These are phyloP conservation scores for Drosophila incognita DNA, from an alignment of 2,888 invertebrate species.

Conservation along the genomic window DNA sequence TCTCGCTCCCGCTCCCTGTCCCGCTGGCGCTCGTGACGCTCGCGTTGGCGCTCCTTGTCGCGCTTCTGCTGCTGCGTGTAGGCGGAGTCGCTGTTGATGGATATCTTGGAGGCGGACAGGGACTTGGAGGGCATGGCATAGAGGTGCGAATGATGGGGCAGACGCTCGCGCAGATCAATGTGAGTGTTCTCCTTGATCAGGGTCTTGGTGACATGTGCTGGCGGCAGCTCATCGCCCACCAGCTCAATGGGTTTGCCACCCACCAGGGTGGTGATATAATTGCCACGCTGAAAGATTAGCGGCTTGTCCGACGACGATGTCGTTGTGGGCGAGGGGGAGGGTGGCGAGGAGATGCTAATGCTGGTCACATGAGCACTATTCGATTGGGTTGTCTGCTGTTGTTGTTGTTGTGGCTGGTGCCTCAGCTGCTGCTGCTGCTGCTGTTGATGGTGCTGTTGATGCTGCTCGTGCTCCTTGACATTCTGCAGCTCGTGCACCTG, in stretches of 20 bases:
- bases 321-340: constrained; percentile 85
- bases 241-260: constrained; percentile 85
- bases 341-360: constrained; percentile 89
- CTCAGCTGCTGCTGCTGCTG: not conserved
- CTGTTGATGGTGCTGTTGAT: constrained; percentile 42
- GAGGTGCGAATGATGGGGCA: constrained; percentile 56
- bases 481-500: constrained; percentile 89
- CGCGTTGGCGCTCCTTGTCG: constrained; percentile 81
- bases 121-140: constrained; percentile 79
- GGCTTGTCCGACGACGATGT: constrained; percentile 86
- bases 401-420: constrained; percentile 25
- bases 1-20: constrained; percentile 44
- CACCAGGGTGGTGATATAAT: constrained; percentile 91
- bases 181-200: constrained; percentile 83
- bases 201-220: constrained; percentile 83
- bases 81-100: constrained; percentile 84
- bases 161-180: constrained; percentile 71
- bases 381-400: constrained; percentile 46
- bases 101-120: constrained; percentile 84
- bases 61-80: constrained; percentile 77
- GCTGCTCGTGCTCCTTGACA: constrained; percentile 75
- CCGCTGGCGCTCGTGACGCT: constrained; percentile 70
- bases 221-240: constrained; percentile 69
- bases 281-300: constrained; percentile 91
- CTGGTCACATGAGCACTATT: constrained; percentile 87